Conservation (phyloP, 53 echinoderm and acorn worm genomes). For the Glandiceps talaboti region DNA sequence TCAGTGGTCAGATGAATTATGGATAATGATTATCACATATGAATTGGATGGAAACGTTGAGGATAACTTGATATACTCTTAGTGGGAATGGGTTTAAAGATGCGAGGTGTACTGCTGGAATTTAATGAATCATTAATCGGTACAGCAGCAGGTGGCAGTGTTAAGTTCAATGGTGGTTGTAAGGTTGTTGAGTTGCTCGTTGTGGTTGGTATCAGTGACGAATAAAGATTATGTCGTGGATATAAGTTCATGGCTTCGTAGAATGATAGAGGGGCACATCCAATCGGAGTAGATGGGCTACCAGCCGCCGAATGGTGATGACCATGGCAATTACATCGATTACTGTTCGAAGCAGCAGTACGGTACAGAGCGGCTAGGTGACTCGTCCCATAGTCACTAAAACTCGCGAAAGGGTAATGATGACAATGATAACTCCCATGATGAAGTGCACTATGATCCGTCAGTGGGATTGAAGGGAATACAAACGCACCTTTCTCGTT, state of each 20-base stretch:
- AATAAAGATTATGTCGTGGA: background rate
- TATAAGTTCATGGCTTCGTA: background rate
- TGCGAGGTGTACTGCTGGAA: slow-evolving; percentile 32
- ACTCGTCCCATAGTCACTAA: background rate
- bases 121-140: slow-evolving; percentile 12
- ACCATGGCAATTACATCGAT: background rate
- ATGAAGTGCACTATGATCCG: background rate
- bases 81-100: slow-evolving; percentile 74
- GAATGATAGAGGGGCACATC: background rate
- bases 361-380: background rate
- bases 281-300: background rate
- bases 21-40: no score
- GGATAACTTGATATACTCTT: slow-evolving; percentile 66
- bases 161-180: slow-evolving; percentile 6
- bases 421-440: background rate
- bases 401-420: background rate
- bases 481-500: background rate
- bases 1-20: no score
- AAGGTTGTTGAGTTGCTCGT: slow-evolving; percentile 9
- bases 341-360: background rate
- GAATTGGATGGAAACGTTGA: slow-evolving; percentile 60
- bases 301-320: background rate
- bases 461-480: background rate
- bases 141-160: slow-evolving; percentile 3
- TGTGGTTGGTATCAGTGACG: background rate